These are phyloP conservation scores for Rhinichthys klamathensis DNA, from an alignment of 2,113 vertebrate genomes.

Conservation along the genomic window DNA sequence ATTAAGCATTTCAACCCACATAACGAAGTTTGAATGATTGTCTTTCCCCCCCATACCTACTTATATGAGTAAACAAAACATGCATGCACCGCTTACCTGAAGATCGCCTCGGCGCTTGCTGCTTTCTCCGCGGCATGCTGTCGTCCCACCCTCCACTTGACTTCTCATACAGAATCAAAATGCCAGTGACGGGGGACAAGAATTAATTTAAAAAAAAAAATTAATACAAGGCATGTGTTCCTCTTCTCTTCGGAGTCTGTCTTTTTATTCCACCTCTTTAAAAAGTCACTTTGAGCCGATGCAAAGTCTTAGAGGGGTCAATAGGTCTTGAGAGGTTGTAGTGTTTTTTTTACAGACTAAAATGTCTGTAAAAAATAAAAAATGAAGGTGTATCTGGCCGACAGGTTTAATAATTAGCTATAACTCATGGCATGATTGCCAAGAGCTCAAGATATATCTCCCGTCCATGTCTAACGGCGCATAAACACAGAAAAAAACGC, in stretches of 20 bases:
- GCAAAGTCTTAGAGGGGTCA: conserved; percentile 38
- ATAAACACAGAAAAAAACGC: conserved; percentile 62
- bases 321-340: conserved; percentile 19
- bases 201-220: conserved; percentile 66
- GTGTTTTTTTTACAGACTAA: conserved; percentile 14
- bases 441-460: conserved; percentile 58
- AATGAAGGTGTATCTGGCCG: conserved; percentile 36
- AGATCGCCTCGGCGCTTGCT: conserved; percentile 94
- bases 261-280: conserved; percentile 59
- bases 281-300: conserved; percentile 29
- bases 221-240: conserved; percentile 57
- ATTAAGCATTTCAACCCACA: not conserved
- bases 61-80: conserved; percentile 10
- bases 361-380: not conserved
- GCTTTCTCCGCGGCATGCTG: conserved; percentile 96
- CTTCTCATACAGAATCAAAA: conserved; percentile 86
- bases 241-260: conserved; percentile 47
- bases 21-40: not conserved
- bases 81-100: conserved; percentile 80
- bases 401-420: not conserved
- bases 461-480: conserved; percentile 62
- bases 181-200: conserved; percentile 59
- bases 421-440: conserved; percentile 61
- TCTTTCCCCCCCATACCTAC: not conserved
- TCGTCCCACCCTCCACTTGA: conserved; percentile 83